These are phyloP conservation scores for Rhyacophila brunnea DNA, from an alignment of 1,140 invertebrate species.

Conservation along the genomic window DNA sequence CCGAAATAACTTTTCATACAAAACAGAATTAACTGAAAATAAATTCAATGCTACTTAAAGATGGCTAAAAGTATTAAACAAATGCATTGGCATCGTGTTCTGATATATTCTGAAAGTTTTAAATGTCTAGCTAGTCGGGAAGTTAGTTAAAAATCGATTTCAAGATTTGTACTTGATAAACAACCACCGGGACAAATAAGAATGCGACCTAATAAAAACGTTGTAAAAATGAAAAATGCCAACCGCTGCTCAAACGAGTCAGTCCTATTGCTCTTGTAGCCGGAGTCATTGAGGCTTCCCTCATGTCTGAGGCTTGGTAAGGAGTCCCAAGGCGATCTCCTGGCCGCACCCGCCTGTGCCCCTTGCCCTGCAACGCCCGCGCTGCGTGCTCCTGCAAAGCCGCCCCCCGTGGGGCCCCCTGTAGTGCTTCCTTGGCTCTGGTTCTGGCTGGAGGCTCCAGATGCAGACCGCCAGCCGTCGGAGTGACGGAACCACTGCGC, in stretches of 20 bases:
- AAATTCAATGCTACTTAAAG: no score
- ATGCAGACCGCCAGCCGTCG: constrained; percentile 81
- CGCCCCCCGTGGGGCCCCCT: constrained; percentile 8
- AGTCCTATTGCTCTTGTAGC: constrained; percentile 79
- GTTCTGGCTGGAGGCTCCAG: constrained; percentile 60
- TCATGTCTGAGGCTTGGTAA: constrained; percentile 78
- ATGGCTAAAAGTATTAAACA: no score
- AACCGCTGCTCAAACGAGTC: constrained; percentile 84
- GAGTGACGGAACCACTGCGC: constrained; percentile 85
- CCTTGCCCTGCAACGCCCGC: constrained; percentile 6
- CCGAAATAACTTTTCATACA: no score
- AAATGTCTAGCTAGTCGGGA: no score
- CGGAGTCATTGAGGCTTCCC: constrained; percentile 78
- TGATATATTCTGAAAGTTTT: no score
- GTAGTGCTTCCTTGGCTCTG: background rate
- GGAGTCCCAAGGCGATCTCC: constrained; percentile 81
- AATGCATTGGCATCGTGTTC: no score
- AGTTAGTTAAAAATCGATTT: no score
- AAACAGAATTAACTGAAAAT: no score
- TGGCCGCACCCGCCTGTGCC: constrained; percentile 45
- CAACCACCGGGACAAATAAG: no score
- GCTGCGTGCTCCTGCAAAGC: background rate
- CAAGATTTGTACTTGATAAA: no score
- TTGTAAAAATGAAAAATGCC: constrained; percentile 16
- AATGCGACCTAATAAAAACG: no score